A percentile compares a stretch with the other conserved stretches of the same genome.
These are phyloP conservation scores for Empidonax traillii DNA, from an alignment of 2,113 vertebrate species.

Conservation along the genomic window DNA sequence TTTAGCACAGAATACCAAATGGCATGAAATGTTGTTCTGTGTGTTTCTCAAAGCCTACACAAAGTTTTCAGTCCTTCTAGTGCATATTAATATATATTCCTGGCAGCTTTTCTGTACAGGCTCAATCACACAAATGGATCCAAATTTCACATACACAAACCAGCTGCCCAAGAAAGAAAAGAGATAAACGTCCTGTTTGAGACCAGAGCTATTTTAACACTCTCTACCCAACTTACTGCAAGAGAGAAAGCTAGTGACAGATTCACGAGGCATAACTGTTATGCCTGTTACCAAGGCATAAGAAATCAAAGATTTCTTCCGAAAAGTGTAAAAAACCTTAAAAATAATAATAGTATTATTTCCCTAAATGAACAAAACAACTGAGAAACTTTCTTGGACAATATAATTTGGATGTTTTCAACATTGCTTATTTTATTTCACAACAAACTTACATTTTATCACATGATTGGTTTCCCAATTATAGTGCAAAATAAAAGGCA, in stretches of 20 bases:
- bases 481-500: constrained; percentile 76
- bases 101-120: background rate
- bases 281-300: background rate
- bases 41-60: background rate
- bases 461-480: constrained; percentile 77
- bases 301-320: background rate
- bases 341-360: background rate
- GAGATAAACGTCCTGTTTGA: background rate
- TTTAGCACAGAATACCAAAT: constrained; percentile 35
- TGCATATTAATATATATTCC: background rate
- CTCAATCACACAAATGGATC: background rate
- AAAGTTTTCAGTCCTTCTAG: background rate
- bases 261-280: background rate
- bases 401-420: constrained; percentile 66
- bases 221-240: background rate
- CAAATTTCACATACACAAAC: background rate
- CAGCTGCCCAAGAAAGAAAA: background rate
- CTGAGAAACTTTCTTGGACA: constrained; percentile 43
- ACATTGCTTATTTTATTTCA: constrained; percentile 61
- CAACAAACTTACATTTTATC: constrained; percentile 70
- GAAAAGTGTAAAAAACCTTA: background rate
- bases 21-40: background rate
- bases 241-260: background rate
- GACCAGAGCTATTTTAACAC: background rate
- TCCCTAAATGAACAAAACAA: constrained; percentile 17